phyloP scores from a whole-genome alignment of 2,113 vertebrate species.

The Eulacestoma nigropectus region DNA sequence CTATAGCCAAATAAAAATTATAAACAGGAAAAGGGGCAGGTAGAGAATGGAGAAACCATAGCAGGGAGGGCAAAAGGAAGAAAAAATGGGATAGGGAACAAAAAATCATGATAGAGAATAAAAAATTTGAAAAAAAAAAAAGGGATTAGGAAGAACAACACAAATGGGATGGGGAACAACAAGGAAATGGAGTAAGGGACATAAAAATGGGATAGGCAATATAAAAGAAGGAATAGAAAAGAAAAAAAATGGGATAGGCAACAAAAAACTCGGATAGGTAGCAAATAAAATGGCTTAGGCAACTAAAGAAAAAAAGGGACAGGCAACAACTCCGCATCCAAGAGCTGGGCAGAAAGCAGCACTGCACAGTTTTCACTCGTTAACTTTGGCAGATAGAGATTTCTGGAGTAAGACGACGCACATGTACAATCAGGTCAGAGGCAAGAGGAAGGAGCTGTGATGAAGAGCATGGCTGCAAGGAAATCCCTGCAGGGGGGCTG shows the following conservation, averaged over 20 bases:
- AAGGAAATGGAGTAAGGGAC: background rate
- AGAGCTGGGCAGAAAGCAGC: background rate
- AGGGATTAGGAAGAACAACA: background rate
- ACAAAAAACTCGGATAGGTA: background rate
- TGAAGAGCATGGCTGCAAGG: background rate
- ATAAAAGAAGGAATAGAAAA: background rate
- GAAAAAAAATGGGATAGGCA: background rate
- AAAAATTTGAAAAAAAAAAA: too few species aligned
- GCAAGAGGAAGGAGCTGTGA: background rate
- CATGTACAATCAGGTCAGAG: fast-evolving
- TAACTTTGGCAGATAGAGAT: background rate
- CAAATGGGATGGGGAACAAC: background rate
- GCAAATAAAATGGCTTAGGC: background rate
- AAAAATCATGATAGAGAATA: background rate
- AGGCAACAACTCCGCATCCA: background rate
- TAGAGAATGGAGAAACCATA: background rate
- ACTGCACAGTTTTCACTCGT: background rate
- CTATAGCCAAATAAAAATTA: background rate
- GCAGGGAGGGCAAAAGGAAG: background rate
- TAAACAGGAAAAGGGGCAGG: background rate
- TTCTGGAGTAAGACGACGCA: background rate
- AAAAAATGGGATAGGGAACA: background rate
- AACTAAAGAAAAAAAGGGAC: background rate
- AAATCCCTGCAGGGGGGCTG: background rate
- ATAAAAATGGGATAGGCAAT: background rate